Evolutionary conservation across 2,113 vertebrate species (phyloP).

Genomic region (Noturus placidus): DNA sequence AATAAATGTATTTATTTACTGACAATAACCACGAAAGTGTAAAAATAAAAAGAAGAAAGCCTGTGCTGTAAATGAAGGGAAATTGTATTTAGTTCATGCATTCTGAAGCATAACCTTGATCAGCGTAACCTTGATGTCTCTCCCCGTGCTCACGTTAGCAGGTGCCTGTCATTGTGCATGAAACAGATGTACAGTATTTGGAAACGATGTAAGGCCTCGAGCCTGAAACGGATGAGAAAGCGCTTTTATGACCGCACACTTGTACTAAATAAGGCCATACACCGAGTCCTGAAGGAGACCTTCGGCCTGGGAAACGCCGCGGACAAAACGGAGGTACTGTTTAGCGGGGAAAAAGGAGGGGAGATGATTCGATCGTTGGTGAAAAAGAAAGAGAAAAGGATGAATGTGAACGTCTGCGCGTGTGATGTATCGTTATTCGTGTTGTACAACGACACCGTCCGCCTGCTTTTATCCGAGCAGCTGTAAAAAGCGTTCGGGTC

Average conservation of each 20-base stretch:
- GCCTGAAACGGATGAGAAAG: neutral
- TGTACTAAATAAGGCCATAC: neutral
- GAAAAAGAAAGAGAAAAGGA: neutral
- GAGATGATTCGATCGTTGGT: neutral
- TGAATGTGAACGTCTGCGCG: neutral
- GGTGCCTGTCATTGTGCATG: neutral
- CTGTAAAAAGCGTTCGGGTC: neutral
- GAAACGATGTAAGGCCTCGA: neutral
- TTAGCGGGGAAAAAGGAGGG: neutral
- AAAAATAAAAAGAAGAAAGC: neutral
- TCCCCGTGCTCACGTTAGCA: neutral
- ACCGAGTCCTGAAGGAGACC: neutral
- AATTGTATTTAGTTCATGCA: slow-evolving; percentile 1
- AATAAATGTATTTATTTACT: neutral
- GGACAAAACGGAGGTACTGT: neutral
- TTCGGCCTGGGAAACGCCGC: neutral
- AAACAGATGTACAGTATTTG: neutral
- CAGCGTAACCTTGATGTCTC: neutral
- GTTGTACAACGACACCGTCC: neutral
- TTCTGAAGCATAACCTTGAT: neutral
- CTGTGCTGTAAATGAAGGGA: neutral
- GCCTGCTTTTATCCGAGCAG: neutral
- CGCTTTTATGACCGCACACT: neutral
- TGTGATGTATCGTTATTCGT: neutral
- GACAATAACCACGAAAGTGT: neutral